Evolutionary conservation across 2,888 invertebrate species (phyloP).

Genomic region (Rhorus exstirpatorius): DNA sequence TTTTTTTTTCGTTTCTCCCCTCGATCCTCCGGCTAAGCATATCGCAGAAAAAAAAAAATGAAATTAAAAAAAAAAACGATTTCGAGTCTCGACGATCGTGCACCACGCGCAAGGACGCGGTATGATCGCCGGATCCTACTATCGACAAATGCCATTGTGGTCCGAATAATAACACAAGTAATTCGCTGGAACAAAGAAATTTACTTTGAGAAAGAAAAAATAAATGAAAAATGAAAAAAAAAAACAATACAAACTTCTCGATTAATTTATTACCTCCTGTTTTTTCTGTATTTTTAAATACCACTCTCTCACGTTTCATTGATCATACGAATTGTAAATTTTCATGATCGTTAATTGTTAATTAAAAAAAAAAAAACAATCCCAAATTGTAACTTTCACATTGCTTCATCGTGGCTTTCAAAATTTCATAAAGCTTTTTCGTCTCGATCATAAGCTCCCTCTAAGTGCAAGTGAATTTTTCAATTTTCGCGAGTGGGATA

Average conservation of each 20-base stretch:
- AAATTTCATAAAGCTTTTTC: no score
- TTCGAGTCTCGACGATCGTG: constrained; percentile 57
- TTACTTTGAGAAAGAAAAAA: constrained; percentile 74
- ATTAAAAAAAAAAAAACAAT: no score
- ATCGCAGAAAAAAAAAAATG: constrained; percentile 16
- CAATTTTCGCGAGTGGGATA: no score
- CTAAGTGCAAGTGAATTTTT: no score
- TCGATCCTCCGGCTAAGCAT: not conserved
- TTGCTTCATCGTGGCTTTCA: no score
- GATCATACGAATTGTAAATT: no score
- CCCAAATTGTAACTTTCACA: no score
- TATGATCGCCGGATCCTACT: constrained; percentile 76
- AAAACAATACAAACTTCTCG: not conserved
- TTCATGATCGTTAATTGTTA: no score
- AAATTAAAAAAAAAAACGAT: constrained; percentile 14
- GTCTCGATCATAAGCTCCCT: no score
- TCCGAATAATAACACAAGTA: constrained; percentile 76
- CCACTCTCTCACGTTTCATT: no score
- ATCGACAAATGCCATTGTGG: constrained; percentile 80
- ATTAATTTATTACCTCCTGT: not conserved
- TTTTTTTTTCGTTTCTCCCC: not conserved
- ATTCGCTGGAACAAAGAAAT: constrained; percentile 80
- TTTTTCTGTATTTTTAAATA: no score
- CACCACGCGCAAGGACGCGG: constrained; percentile 5
- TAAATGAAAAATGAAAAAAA: constrained; percentile 30